These are phyloP conservation scores for Paraescarpia echinospica DNA, from an alignment of 1,140 invertebrate genomes.

Conservation along the genomic window DNA sequence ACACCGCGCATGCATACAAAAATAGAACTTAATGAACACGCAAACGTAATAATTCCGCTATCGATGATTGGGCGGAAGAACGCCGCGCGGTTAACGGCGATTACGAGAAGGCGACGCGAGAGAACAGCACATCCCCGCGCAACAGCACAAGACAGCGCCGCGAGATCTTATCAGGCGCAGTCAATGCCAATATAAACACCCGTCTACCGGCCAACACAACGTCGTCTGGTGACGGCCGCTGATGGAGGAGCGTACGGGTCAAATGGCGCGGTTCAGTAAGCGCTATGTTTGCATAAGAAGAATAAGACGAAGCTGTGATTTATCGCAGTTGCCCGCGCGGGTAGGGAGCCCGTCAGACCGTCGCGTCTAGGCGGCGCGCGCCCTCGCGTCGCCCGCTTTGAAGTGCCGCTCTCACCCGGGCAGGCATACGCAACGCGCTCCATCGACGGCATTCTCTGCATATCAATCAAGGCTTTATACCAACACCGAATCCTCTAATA, in stretches of 20 bases:
- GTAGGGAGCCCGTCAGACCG: not conserved
- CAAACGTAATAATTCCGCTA: not conserved
- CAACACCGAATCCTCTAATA: not conserved
- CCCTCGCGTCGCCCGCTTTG: not conserved
- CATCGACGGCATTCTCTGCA: not conserved
- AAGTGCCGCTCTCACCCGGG: not conserved
- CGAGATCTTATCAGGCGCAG: not conserved
- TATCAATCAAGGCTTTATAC: not conserved
- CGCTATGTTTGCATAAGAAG: not conserved
- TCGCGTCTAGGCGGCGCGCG: not conserved
- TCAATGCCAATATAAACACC: not conserved
- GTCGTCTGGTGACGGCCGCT: not conserved
- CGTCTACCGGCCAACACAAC: not conserved
- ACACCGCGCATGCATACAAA: not conserved
- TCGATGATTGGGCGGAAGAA: not conserved
- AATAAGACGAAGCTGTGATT: not conserved
- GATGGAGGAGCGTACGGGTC: not conserved
- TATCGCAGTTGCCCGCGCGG: not conserved
- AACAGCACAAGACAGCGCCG: not conserved
- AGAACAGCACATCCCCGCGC: not conserved
- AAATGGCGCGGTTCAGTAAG: constrained; percentile 3
- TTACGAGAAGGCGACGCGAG: not conserved
- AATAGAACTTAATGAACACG: not conserved
- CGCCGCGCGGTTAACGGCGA: not conserved
- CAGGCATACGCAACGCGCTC: not conserved